Evolutionary conservation across 2,113 vertebrate genomes (phyloP).

Genomic region (Pelecanus crispus): DNA sequence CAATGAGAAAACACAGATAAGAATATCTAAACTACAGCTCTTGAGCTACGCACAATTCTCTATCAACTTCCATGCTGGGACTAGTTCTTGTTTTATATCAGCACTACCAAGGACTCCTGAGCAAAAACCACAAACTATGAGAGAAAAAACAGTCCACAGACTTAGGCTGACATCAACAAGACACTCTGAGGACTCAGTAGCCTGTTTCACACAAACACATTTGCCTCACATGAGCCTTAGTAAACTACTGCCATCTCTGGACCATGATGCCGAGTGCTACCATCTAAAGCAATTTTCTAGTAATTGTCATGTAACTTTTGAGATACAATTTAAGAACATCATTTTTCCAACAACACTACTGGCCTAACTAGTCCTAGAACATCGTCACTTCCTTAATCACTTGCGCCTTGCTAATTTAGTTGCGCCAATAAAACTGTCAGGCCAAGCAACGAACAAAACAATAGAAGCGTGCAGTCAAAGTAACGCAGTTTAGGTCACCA

Average conservation of each 20-base stretch:
- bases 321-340: not conserved
- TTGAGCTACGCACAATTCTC: not conserved
- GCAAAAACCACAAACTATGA: not conserved
- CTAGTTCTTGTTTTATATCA: not conserved
- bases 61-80: not conserved
- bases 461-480: rapidly evolving
- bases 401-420: not conserved
- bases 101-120: not conserved
- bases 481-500: not conserved
- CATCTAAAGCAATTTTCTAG: not conserved
- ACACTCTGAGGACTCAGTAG: not conserved
- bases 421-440: not conserved
- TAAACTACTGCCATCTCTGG: not conserved
- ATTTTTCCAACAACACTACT: not conserved
- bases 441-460: not conserved
- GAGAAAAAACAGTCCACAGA: not conserved
- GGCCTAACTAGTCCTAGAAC: not conserved
- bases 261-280: not conserved
- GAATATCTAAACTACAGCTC: not conserved
- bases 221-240: not conserved
- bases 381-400: not conserved
- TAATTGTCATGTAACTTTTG: not conserved
- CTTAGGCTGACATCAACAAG: not conserved
- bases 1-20: not conserved
- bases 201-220: not conserved